These are phyloP conservation scores for Cataglyphis altisquamis DNA, from an alignment of 2,888 invertebrate species.

Conservation along the genomic window DNA sequence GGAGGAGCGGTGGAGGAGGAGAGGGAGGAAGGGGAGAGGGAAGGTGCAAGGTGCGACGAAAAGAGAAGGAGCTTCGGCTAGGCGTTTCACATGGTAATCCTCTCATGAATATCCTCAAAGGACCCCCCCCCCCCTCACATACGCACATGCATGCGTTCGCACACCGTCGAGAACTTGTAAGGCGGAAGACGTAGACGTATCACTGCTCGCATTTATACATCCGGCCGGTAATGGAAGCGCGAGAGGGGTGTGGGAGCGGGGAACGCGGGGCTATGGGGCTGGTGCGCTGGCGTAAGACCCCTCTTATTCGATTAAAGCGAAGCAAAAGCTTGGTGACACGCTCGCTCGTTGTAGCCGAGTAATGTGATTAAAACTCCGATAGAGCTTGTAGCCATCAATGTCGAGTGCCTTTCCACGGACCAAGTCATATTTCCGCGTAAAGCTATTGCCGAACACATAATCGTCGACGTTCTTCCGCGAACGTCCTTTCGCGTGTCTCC, in stretches of 20 bases:
- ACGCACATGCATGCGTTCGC: constrained; percentile 42
- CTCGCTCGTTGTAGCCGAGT: constrained; percentile 66
- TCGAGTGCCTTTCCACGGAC: constrained; percentile 55
- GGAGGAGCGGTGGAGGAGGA: background rate
- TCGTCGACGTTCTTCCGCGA: background rate
- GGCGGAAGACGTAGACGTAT: constrained; percentile 61
- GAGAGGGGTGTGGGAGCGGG: constrained; percentile 6
- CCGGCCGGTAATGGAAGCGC: constrained; percentile 53
- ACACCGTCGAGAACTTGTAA: constrained; percentile 47
- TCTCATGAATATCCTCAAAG: constrained; percentile 84
- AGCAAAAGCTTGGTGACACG: constrained; percentile 74
- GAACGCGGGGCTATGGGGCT: constrained; percentile 34
- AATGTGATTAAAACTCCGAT: constrained; percentile 76
- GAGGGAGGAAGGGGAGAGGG: background rate
- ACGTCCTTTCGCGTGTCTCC: constrained; percentile 16
- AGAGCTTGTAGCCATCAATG: constrained; percentile 71
- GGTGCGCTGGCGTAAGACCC: constrained; percentile 57
- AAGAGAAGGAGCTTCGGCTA: constrained; percentile 74
- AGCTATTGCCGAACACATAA: constrained; percentile 7
- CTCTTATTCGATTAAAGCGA: constrained; percentile 75
- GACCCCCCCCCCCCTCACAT: constrained; percentile 54
- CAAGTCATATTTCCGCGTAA: constrained; percentile 43
- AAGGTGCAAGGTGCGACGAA: constrained; percentile 63
- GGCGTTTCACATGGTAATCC: constrained; percentile 84
- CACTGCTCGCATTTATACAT: constrained; percentile 67